These are phyloP conservation scores for Nestor notabilis DNA, from an alignment of 2,113 vertebrate genomes.

Conservation along the genomic window DNA sequence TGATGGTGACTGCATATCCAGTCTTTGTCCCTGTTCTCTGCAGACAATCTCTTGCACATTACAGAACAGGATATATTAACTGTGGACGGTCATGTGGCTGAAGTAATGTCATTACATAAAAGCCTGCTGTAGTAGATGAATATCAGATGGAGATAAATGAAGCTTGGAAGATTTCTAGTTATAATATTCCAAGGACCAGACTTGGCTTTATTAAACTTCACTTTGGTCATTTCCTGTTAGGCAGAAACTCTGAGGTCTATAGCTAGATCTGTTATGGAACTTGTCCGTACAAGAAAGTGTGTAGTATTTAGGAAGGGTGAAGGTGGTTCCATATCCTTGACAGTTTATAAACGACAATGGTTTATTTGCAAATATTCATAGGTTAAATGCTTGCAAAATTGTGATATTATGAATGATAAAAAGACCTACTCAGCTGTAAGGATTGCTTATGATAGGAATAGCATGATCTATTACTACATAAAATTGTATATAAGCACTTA, in stretches of 20 bases:
- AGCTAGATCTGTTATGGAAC: not conserved
- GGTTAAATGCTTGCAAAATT: not conserved
- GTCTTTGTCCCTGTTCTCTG: not conserved
- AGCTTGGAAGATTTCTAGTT: not conserved
- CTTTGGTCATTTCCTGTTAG: not conserved
- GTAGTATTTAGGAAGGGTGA: not conserved
- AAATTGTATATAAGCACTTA: not conserved
- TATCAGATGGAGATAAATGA: not conserved
- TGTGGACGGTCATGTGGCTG: not conserved
- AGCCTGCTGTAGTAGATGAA: not conserved
- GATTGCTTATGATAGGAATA: not conserved
- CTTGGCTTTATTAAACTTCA: not conserved
- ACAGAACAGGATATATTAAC: conserved; percentile 7
- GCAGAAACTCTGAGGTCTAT: not conserved
- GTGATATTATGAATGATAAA: not conserved
- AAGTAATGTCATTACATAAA: not conserved
- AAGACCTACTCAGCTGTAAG: not conserved
- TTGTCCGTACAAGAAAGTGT: not conserved
- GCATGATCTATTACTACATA: not conserved
- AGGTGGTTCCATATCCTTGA: not conserved
- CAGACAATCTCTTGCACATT: not conserved
- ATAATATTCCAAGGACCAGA: not conserved
- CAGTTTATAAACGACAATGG: not conserved
- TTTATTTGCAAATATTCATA: not conserved
- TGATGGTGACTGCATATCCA: not conserved